Base-by-base conservation (phyloP, 2,888 invertebrate genomes). In the Synergus itoensis region DNA sequence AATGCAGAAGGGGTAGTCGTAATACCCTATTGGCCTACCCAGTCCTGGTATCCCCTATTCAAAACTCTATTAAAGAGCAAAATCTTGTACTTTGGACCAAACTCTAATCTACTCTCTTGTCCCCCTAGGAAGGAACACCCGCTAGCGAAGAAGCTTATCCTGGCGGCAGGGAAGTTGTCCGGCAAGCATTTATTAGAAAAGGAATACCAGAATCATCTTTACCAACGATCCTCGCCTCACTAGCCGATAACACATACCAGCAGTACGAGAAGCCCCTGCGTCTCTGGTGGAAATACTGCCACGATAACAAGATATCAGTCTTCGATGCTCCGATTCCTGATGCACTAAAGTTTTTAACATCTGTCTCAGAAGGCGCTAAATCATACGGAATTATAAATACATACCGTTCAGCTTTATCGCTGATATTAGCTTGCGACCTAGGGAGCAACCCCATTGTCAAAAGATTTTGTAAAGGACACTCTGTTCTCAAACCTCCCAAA, bases 261-360 rank as follows among this genome's bases (percentile, higher is more conserved):
- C 86, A 86, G 65, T 86, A 87, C 43, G 82, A 83, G 28, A 65
- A 60, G 16, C 83, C 65, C 9, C 77, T 85, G 36, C 84, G 81
- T 53, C 77, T 81, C 9, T 88, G 85, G 85, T 86, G 85, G 84
- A 36, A 77, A 0, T 88, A 84, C 75, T 84, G 84, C 18, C 2
- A 77, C 8, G 53, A 53, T 11, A 62, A 77, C 9, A 48, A 41
- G 1, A 14, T 41, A 11, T 1, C 8, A 4, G 40, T 60, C 0
- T 60, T 76, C 43, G 41, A 60, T 0, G 40, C 76, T 7, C 9
- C 53, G 4, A 4, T 63, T 4, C 1, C 57, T 3, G 41, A 76
- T 5, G 41, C 40, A 1, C 16, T 79, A 21, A 3, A 12, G 14
- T 76, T 76, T n/a, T 21, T 64, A 1, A 18, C 21, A 60, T 11